Evolutionary conservation across 1,140 invertebrate species (phyloP).

Genomic region (Eulimnadia texana): DNA sequence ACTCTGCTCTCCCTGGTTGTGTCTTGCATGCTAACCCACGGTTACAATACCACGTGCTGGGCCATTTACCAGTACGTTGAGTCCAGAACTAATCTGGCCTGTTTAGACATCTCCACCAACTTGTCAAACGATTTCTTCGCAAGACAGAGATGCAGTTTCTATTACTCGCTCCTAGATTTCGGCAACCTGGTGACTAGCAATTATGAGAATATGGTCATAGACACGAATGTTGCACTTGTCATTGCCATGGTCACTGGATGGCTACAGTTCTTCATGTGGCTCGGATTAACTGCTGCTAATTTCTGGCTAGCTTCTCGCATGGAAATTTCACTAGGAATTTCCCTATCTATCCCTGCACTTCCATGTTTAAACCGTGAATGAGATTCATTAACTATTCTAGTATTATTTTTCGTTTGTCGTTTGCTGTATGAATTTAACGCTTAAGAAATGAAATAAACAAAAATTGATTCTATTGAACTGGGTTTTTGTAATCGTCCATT

Average conservation of each 20-base stretch:
- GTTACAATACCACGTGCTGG: conserved; percentile 10
- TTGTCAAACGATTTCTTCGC: conserved; percentile 8
- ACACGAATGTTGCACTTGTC: conserved; percentile 4
- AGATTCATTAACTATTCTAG: no score
- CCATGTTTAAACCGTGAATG: no score
- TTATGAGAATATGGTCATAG: conserved; percentile 2
- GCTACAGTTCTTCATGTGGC: conserved; percentile 13
- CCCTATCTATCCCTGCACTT: neutral
- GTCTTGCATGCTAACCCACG: conserved; percentile 11
- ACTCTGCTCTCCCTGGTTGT: conserved; percentile 11
- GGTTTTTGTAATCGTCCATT: no score
- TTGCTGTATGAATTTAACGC: no score
- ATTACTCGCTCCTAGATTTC: conserved; percentile 12
- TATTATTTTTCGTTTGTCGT: no score
- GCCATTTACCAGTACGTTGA: conserved; percentile 8
- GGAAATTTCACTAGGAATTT: neutral
- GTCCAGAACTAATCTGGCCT: neutral
- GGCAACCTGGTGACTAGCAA: neutral
- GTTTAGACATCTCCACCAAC: conserved; percentile 4
- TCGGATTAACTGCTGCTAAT: neutral
- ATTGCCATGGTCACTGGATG: conserved; percentile 11
- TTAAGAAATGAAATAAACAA: no score
- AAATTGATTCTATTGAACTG: no score
- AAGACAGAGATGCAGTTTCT: conserved; percentile 11
- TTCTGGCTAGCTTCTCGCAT: neutral